phyloP scores from a whole-genome alignment of 2,888 invertebrate genomes.

The Andrena fulva region DNA sequence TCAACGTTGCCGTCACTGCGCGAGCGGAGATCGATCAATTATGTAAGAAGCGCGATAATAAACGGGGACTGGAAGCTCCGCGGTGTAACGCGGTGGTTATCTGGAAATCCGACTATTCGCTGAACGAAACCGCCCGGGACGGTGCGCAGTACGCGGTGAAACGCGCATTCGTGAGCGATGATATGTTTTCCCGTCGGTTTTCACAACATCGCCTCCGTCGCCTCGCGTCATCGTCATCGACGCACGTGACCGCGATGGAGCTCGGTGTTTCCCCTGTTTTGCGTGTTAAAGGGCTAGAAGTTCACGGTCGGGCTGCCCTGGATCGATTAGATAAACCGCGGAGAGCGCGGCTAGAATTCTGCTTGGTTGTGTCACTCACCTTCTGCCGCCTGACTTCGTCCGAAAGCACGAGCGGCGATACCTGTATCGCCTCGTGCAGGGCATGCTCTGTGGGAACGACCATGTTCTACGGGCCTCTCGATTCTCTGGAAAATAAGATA shows the following conservation, averaged over 20 bases:
- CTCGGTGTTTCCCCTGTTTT: slow-evolving; percentile 3
- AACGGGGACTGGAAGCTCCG: background rate
- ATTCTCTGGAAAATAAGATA: slow-evolving; percentile 60
- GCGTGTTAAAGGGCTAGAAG: slow-evolving; percentile 27
- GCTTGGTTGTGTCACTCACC: slow-evolving; percentile 66
- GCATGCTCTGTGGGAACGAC: slow-evolving; percentile 79
- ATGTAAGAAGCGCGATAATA: slow-evolving; percentile 21
- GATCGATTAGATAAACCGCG: slow-evolving; percentile 12
- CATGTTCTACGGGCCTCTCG: slow-evolving; percentile 66
- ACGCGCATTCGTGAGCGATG: background rate
- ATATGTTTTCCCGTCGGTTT: slow-evolving; percentile 10
- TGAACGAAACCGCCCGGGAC: background rate
- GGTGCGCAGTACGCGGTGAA: background rate
- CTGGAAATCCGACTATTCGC: background rate
- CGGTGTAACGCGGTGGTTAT: background rate
- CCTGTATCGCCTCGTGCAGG: slow-evolving; percentile 81
- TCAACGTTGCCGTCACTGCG: slow-evolving; percentile 27
- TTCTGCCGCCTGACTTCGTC: slow-evolving; percentile 80
- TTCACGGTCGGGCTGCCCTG: slow-evolving; percentile 31
- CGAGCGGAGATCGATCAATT: slow-evolving; percentile 35
- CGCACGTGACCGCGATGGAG: slow-evolving; percentile 1
- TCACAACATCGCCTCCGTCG: slow-evolving; percentile 9
- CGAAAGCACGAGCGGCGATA: slow-evolving; percentile 77
- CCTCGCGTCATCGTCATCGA: slow-evolving; percentile 29
- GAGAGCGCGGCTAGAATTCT: background rate